These are phyloP conservation scores for Arothron firmamentum DNA, from an alignment of 2,113 vertebrate species.

Conservation along the genomic window DNA sequence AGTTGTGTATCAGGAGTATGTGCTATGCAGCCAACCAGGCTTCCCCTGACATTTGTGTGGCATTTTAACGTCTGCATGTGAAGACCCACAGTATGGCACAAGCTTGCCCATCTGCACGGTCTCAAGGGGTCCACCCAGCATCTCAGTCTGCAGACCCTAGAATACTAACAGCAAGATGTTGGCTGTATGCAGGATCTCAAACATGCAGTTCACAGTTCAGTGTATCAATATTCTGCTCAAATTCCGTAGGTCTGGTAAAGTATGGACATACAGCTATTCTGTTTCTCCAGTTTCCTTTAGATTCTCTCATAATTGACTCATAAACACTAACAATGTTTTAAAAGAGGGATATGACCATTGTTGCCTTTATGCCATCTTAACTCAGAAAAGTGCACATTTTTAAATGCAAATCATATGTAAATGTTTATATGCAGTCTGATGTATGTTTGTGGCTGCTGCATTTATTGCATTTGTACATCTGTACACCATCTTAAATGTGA, in stretches of 20 bases:
- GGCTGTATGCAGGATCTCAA: constrained; percentile 16
- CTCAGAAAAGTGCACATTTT: too few species aligned
- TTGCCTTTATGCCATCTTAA: too few species aligned
- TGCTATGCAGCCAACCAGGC: constrained; percentile 43
- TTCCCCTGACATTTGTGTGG: constrained; percentile 67
- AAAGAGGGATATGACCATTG: too few species aligned
- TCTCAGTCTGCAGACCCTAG: constrained; percentile 32
- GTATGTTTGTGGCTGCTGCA: too few species aligned
- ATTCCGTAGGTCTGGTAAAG: constrained; percentile 26
- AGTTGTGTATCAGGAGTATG: constrained; percentile 48
- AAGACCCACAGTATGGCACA: constrained; percentile 45
- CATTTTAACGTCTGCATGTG: constrained; percentile 66
- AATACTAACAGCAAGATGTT: constrained; percentile 32
- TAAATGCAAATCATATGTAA: too few species aligned
- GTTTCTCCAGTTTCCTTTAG: neutral
- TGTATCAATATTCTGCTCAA: too few species aligned
- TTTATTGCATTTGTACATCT: neutral
- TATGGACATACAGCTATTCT: constrained; percentile 8
- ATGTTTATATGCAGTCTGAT: too few species aligned
- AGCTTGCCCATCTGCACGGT: constrained; percentile 59
- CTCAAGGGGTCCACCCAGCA: constrained; percentile 39
- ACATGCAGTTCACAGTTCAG: neutral
- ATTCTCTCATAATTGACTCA: too few species aligned
- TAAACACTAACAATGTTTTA: too few species aligned
- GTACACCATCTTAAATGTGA: neutral